Evolutionary conservation across 2,888 invertebrate species (phyloP).

Genomic region (Parnassius orleans): DNA sequence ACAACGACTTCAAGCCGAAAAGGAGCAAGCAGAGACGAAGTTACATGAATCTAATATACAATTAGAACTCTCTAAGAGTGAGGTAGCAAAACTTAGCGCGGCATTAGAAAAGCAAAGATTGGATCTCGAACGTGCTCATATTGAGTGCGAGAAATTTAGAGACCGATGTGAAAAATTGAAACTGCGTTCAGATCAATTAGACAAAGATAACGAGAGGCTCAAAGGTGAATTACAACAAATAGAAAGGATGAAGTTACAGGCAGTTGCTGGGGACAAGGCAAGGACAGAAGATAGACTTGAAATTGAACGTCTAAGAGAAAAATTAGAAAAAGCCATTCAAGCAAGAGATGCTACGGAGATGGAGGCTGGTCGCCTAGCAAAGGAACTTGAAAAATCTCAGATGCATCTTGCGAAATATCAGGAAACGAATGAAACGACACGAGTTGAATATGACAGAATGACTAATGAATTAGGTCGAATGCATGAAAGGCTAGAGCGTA

Average conservation of each 20-base stretch:
- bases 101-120: conserved; percentile 90
- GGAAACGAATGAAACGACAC: conserved; percentile 90
- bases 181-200: conserved; percentile 84
- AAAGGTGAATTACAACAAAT: conserved; percentile 83
- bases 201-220: conserved; percentile 79
- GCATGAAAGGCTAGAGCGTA: conserved; percentile 89
- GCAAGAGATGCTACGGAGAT: conserved; percentile 91
- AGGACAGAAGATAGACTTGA: conserved; percentile 87
- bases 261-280: conserved; percentile 83
- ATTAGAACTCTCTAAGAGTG: conserved; percentile 88
- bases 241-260: conserved; percentile 87
- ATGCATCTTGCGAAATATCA: conserved; percentile 91
- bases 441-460: conserved; percentile 92
- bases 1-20: conserved; percentile 83
- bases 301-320: conserved; percentile 91
- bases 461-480: conserved; percentile 89
- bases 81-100: conserved; percentile 86
- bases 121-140: conserved; percentile 91
- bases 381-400: conserved; percentile 93
- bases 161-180: conserved; percentile 93
- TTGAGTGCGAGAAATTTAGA: conserved; percentile 93
- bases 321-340: conserved; percentile 91
- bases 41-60: conserved; percentile 90
- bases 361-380: conserved; percentile 91
- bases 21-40: conserved; percentile 85